Evolutionary conservation across 2,888 invertebrate species (phyloP).

Genomic region (Phaedon cochleariae): DNA sequence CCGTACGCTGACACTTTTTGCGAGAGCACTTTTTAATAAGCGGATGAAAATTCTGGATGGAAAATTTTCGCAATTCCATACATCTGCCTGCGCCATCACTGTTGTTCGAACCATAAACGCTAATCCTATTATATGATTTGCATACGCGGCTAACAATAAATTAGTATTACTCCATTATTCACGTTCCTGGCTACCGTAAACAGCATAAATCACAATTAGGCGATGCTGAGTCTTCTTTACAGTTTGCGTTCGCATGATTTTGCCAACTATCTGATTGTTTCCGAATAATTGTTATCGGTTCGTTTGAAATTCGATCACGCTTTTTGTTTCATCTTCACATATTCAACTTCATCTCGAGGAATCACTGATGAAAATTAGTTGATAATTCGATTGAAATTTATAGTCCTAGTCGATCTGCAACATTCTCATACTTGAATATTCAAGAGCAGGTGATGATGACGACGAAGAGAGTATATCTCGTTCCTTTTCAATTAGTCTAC

Average conservation of each 20-base stretch:
- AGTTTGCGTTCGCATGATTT: slow-evolving; percentile 31
- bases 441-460: too few relatives aligned
- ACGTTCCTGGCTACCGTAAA: slow-evolving; percentile 55
- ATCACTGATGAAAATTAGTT: too few relatives aligned
- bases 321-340: too few relatives aligned
- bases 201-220: slow-evolving; percentile 60
- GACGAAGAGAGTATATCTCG: too few relatives aligned
- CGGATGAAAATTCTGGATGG: slow-evolving; percentile 26
- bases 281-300: neutral
- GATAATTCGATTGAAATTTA: too few relatives aligned
- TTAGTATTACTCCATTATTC: slow-evolving; percentile 61
- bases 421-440: too few relatives aligned
- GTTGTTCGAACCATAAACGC: slow-evolving; percentile 50
- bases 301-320: too few relatives aligned
- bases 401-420: too few relatives aligned
- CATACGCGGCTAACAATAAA: slow-evolving; percentile 59
- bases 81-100: slow-evolving; percentile 41
- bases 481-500: too few relatives aligned
- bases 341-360: too few relatives aligned
- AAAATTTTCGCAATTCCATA: slow-evolving; percentile 36
- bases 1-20: slow-evolving; percentile 8
- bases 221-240: slow-evolving; percentile 50
- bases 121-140: slow-evolving; percentile 61
- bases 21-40: slow-evolving; percentile 32
- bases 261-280: neutral